phyloP scores from a whole-genome alignment of 2,113 vertebrate species.

The Struthidea cinerea region DNA sequence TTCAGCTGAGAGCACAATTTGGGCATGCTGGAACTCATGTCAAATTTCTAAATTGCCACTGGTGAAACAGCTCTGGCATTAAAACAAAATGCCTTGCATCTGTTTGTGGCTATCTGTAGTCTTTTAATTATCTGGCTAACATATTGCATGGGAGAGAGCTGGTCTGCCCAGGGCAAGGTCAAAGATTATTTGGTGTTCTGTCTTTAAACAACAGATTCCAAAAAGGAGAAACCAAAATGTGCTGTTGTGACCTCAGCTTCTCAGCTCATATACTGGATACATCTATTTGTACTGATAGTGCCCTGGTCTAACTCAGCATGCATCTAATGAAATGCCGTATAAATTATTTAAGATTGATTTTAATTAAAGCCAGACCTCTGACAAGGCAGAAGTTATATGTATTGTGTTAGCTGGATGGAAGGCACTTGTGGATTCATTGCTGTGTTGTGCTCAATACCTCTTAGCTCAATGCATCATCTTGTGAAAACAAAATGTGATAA shows the following conservation, averaged over 20 bases:
- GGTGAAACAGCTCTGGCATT: neutral
- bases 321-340: constrained; percentile 4
- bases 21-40: neutral
- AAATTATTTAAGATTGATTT: constrained; percentile 38
- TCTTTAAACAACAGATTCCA: neutral
- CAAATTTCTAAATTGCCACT: neutral
- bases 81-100: neutral
- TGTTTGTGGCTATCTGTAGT: constrained; percentile 19
- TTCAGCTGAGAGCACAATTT: neutral
- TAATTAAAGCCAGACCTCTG: constrained; percentile 29
- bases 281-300: neutral
- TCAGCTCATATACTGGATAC: neutral
- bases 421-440: neutral
- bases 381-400: neutral
- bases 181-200: neutral
- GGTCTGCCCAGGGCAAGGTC: neutral
- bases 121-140: constrained; percentile 27
- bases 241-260: neutral
- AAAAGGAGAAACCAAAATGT: neutral
- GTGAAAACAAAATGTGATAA: neutral
- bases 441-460: neutral
- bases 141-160: neutral
- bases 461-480: neutral
- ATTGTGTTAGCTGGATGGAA: neutral
- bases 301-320: neutral